A percentile compares a stretch with the other conserved stretches of the same genome.
phyloP scores from a whole-genome alignment of 2,797 vertebrate species.

The Alca torda region DNA sequence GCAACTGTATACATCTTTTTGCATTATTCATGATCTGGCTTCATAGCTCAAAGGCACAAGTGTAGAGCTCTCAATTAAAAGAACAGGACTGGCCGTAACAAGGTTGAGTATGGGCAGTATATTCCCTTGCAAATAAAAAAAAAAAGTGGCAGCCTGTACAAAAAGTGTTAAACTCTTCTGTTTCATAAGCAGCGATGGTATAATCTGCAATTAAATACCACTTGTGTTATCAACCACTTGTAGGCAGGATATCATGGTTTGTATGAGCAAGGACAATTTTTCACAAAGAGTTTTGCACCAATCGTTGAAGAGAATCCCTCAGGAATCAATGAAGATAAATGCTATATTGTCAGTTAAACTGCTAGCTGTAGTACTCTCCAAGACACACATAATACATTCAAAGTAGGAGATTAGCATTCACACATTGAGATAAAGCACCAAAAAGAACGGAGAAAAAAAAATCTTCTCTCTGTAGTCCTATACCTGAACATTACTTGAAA shows the following conservation, averaged over 20 bases:
- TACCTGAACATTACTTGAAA: slow-evolving; percentile 69
- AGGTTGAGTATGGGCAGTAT: background rate
- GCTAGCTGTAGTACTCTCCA: background rate
- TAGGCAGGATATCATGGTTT: background rate
- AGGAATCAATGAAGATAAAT: background rate
- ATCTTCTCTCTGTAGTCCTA: background rate
- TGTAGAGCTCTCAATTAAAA: background rate
- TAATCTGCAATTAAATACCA: background rate
- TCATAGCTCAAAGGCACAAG: background rate
- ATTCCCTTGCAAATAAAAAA: background rate
- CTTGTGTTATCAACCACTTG: background rate
- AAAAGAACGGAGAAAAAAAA: background rate
- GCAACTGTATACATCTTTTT: background rate
- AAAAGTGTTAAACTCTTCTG: background rate
- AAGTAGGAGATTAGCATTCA: background rate
- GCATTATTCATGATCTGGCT: background rate
- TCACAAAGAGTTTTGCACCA: background rate
- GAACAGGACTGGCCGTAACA: background rate
- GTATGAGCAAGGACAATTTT: background rate
- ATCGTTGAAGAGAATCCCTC: background rate
- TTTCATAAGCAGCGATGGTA: background rate
- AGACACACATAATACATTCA: background rate
- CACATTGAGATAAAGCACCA: background rate
- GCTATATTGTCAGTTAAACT: background rate
- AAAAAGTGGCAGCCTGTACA: background rate